Conservation (phyloP, 2,113 vertebrate genomes). For the Lontra canadensis region DNA sequence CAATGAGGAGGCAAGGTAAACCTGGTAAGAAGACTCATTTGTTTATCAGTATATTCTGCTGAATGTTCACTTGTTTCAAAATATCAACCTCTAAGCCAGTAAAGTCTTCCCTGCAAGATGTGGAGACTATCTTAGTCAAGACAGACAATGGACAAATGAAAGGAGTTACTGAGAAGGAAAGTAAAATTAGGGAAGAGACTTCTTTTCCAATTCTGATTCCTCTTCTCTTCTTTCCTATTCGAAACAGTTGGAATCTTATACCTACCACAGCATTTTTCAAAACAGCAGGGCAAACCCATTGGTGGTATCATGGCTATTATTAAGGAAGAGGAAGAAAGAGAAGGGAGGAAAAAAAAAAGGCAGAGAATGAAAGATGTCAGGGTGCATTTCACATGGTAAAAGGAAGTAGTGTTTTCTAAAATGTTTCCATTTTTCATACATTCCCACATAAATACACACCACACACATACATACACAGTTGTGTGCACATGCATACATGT, state of each 20-base stretch:
- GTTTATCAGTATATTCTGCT: neutral
- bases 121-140: neutral
- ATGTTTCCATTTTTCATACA: neutral
- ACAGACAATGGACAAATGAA: neutral
- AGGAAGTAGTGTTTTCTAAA: neutral
- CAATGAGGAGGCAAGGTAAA: neutral
- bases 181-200: neutral
- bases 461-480: neutral
- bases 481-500: neutral
- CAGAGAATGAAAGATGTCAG: neutral
- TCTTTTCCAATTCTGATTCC: neutral
- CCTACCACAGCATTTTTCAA: neutral
- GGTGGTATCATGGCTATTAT: neutral
- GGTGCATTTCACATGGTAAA: neutral
- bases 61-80: neutral
- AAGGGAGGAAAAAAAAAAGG: neutral
- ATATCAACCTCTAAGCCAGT: neutral
- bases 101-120: neutral
- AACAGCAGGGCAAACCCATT: neutral
- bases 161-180: neutral
- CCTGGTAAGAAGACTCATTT: neutral
- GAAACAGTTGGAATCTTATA: neutral
- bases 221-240: neutral
- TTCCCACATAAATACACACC: neutral
- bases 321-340: neutral